Conservation (phyloP, 1,140 invertebrate genomes). For the Lepeophtheirus salmonis region DNA sequence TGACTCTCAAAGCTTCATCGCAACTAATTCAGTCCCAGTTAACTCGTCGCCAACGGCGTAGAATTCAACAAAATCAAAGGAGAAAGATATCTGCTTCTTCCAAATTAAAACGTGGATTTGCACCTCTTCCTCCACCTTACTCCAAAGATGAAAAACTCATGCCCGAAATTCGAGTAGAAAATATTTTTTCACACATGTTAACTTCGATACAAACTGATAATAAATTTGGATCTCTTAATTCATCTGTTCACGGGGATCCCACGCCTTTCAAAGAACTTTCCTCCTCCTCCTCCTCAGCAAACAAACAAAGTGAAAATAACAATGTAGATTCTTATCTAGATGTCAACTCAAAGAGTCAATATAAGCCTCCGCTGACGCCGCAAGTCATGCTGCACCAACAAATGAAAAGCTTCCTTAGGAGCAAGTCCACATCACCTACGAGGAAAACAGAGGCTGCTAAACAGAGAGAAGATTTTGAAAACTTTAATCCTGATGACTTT, state of each 20-base stretch:
- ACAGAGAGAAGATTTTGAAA: slow-evolving; percentile 5
- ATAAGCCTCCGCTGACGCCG: not conserved
- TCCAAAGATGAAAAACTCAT: too few relatives aligned
- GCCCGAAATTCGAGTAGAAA: not conserved
- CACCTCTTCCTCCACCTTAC: too few relatives aligned
- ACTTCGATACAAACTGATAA: not conserved
- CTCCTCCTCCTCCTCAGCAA: too few relatives aligned
- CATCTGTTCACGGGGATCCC: slow-evolving; percentile 2
- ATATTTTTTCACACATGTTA: not conserved
- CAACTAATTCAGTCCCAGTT: too few relatives aligned
- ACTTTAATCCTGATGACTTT: slow-evolving; percentile 11
- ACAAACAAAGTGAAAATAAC: too few relatives aligned
- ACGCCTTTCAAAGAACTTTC: not conserved
- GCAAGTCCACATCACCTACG: slow-evolving; percentile 9
- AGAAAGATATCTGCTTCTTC: too few relatives aligned
- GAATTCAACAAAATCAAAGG: too few relatives aligned
- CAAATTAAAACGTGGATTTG: too few relatives aligned
- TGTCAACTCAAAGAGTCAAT: not conserved
- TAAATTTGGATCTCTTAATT: slow-evolving; percentile 3
- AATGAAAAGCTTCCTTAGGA: not conserved
- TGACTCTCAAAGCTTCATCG: too few relatives aligned
- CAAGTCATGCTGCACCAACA: not conserved
- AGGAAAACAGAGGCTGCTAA: not conserved
- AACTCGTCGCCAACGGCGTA: too few relatives aligned
- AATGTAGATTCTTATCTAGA: not conserved